Evolutionary conservation across 1,140 invertebrate genomes (phyloP), one percentile per base, ranked within the genome.

Genomic region (Notospermus geniculatus): DNA sequence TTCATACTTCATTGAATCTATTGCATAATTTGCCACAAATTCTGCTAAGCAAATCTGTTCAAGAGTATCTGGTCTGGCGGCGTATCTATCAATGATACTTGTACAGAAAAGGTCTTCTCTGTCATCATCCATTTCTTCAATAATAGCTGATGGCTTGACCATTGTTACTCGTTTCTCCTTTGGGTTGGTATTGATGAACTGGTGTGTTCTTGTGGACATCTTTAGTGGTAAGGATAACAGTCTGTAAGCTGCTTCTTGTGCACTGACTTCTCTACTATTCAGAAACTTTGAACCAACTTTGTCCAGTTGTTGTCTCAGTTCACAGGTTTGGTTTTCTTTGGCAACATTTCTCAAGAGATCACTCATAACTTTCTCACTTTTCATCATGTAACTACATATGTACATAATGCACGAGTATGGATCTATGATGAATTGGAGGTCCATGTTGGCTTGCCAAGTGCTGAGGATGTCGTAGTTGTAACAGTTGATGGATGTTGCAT

Each of bases 241-340:
- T 22, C 67, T 41, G 36, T 68, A 66, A 13, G 53, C 59, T 19
- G 67, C 67, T 41, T 69, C 67, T 62, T 69, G 67, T 25, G 67
- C 67, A 59, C 61, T 66, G 11, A 69, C 23, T 55, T 62, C 55
- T 36, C 63, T 45, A 22, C 57, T 54, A 57, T 64, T 64, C 2
- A 64, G 28, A 57, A 64, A 61, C 41, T 22, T 27, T 52, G 32
- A 36, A 7, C 32, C 32, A 36, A 36, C 32, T 36, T 36, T 36
- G 32, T 36, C 32, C n/a, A 50, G n/a, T 50, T 50, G 46, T n/a
- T 50, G 46, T n/a, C 46, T 19, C 9, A 50, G n/a, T 50, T 19
- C 25, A 23, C 25, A 5, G 25, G n/a, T 27, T 23, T 19, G 25
- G n/a, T 19, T 50, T n/a, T 50, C 46, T 50, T 50, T 27, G n/a